Base-by-base conservation (phyloP, 2,888 invertebrate genomes). In the Ormia ochracea region DNA sequence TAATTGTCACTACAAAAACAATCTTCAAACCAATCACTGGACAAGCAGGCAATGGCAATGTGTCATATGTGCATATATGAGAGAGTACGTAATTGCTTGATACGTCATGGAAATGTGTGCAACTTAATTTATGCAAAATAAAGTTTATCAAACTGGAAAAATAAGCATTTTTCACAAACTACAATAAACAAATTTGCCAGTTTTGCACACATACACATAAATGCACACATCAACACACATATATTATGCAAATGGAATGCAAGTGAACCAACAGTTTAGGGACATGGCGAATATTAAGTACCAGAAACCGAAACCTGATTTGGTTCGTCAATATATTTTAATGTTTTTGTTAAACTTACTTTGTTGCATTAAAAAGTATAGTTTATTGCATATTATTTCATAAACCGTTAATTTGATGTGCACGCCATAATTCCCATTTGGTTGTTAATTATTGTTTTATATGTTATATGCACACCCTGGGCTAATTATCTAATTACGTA, bases 111-210 rank as follows among this genome's bases (percentile, higher is more conserved):
- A 76, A 41, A 65, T 58, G 56, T 72, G 36, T 50, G 50, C 59
- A 3, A 54, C 14, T 66, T 72, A 61, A 78, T 72, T 65, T 78
- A 45, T 59, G 43, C 28, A 48, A 58, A 43, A 58, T 26, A 58
- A 65, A 77, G 65, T 33, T 66, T 26, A 19, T 10, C 36, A 69
- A 69, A 26, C 56, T 38, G 43, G 17, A 45, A n/a, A 14, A 17
- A 23, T 0, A 54, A 21, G 12, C 12, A 5, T n/a, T 56, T 65
- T 59, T 14, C n/a, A 23, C 63, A 65, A 54, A 72, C n/a, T 33
- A 54, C 33, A 19, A 43, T 28, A 23, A 26, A 41, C 2, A 38
- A 28, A 28, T 54, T 28, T 21, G 14, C 52, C 38, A 38, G 48
- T 54, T 28, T 45, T 43, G 45, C 19, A 3, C 10, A 2, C 1